Percentiles rank a stretch among this genome's conserved stretches.
Evolutionary conservation across 92 coral and sea anemone genomes (phyloP).

Genomic region (Actinostola sp.): DNA sequence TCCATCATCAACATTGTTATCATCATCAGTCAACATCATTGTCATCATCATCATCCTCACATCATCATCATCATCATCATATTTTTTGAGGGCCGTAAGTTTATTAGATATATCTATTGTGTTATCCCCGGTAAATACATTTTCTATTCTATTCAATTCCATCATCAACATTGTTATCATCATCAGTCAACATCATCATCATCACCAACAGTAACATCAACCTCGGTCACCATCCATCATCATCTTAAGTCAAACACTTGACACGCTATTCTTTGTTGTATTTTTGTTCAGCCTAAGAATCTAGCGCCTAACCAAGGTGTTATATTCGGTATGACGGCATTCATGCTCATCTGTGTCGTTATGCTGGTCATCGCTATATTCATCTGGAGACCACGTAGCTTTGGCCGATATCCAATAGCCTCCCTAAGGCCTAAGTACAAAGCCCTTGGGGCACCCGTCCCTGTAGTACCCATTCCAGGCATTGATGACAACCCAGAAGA

Average conservation of each 20-base stretch:
- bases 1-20: too few relatives aligned
- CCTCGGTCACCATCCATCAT: too few relatives aligned
- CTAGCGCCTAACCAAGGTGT: constrained; percentile 94
- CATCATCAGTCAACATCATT: not conserved
- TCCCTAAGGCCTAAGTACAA: constrained; percentile 94
- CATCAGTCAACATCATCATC: too few relatives aligned
- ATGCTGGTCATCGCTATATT: constrained; percentile 95
- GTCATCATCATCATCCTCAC: too few relatives aligned
- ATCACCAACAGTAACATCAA: too few relatives aligned
- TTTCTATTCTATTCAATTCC: too few relatives aligned
- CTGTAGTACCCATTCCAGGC: constrained; percentile 96
- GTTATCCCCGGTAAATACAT: too few relatives aligned
- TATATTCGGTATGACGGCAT: constrained; percentile 91
- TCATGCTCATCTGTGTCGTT: constrained; percentile 89
- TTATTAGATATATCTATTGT: too few relatives aligned
- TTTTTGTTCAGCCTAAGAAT: constrained; percentile 75
- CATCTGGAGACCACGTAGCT: constrained; percentile 97
- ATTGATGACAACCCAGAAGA: constrained; percentile 85
- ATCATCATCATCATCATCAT: not conserved
- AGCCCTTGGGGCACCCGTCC: constrained; percentile 98
- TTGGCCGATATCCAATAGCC: constrained; percentile 84
- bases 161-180: too few relatives aligned
- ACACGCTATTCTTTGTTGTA: not conserved
- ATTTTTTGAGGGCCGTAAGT: not conserved
- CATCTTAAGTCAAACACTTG: too few relatives aligned